Conservation (phyloP, 2,113 vertebrate species). For the Puma concolor region DNA sequence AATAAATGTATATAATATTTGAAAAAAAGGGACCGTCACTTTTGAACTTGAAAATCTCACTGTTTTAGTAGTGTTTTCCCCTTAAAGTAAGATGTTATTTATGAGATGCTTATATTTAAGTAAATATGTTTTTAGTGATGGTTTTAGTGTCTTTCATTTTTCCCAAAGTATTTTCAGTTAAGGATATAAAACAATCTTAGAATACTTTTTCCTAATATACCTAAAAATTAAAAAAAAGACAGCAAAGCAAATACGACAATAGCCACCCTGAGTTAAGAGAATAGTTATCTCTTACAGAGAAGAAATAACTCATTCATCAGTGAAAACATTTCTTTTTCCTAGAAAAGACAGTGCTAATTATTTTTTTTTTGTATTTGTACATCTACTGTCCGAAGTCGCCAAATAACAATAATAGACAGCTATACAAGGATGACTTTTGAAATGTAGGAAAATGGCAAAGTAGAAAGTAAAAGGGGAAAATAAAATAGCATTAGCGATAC, state of each 20-base stretch:
- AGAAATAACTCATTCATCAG: not conserved
- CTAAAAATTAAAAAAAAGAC: not conserved
- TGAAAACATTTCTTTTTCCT: conserved; percentile 10
- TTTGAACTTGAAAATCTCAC: conserved; percentile 27
- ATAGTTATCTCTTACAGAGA: not conserved
- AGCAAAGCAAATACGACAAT: not conserved
- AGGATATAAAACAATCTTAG: conserved; percentile 34
- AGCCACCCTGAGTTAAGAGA: not conserved
- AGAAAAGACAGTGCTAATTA: not conserved
- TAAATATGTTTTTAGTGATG: conserved; percentile 16
- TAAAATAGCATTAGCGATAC: not conserved
- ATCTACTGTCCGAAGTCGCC: not conserved
- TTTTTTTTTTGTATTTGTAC: not conserved
- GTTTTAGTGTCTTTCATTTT: conserved; percentile 34
- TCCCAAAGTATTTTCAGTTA: conserved; percentile 21
- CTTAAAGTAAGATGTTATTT: conserved; percentile 41
- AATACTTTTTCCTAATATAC: conserved; percentile 18
- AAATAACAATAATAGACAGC: not conserved
- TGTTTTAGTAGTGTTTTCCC: not conserved
- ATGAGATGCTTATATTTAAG: conserved; percentile 29
- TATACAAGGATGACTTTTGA: not conserved
- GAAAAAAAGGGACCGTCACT: not conserved
- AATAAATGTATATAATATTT: conserved; percentile 14
- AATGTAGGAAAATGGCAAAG: not conserved
- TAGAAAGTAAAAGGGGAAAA: not conserved